phyloP scores from a whole-genome alignment of 2,888 invertebrate species.

The Norana najaformis region DNA sequence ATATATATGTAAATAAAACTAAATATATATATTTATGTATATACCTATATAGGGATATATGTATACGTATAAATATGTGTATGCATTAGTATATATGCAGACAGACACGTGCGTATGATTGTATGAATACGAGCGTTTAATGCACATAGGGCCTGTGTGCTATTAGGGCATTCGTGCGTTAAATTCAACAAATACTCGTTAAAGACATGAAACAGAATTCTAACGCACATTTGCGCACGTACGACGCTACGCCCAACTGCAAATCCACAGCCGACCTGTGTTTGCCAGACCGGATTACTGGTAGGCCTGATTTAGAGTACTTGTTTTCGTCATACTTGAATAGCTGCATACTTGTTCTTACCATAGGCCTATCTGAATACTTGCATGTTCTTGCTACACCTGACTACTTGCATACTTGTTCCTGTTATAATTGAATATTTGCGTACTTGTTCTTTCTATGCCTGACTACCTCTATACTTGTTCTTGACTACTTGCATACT shows the following conservation, averaged over 20 bases:
- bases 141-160: neutral
- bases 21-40: neutral
- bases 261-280: neutral
- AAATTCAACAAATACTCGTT: neutral
- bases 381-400: too few species aligned
- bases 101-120: neutral
- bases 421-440: too few species aligned
- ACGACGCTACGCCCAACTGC: neutral
- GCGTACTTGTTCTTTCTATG: too few species aligned
- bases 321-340: too few species aligned
- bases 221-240: neutral
- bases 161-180: neutral
- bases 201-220: neutral
- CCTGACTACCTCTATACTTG: too few species aligned
- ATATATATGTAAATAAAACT: neutral
- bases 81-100: neutral
- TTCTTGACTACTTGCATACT: too few species aligned
- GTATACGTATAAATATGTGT: neutral
- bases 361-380: too few species aligned
- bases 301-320: too few species aligned
- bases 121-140: constrained; percentile 13
- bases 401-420: too few species aligned
- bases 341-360: too few species aligned
- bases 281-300: too few species aligned
- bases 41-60: neutral